Evolutionary conservation across 2,888 invertebrate genomes (phyloP).

Genomic region (Caenorhabditis sp.): DNA sequence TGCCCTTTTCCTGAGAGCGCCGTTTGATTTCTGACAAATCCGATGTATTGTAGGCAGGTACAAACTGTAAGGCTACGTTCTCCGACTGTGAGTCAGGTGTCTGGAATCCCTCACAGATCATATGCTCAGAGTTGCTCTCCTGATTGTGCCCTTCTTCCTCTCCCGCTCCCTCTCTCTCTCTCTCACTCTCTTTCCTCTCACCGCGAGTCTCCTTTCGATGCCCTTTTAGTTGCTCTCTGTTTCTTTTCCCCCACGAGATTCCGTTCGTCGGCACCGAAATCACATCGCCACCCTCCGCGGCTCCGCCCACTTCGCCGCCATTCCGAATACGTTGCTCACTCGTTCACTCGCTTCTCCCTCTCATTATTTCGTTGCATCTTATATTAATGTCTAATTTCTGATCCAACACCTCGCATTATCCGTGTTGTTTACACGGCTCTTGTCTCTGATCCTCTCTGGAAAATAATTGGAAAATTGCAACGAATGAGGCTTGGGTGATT

Average conservation of each 20-base stretch:
- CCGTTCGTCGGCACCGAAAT: conserved; percentile 6
- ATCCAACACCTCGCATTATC: conserved; percentile 10
- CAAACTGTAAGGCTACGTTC: no score
- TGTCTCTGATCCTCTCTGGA: background rate
- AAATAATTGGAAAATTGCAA: conserved; percentile 27
- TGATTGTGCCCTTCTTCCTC: background rate
- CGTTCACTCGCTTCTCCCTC: background rate
- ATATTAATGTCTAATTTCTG: conserved; percentile 50
- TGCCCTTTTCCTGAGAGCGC: conserved; percentile 16
- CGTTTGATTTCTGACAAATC: background rate
- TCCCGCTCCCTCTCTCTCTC: no score
- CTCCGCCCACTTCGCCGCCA: conserved; percentile 7
- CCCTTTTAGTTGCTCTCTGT: no score
- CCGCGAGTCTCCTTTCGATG: conserved; percentile 1
- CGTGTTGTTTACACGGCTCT: conserved; percentile 20
- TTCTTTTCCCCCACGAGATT: background rate
- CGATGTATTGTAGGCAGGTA: background rate
- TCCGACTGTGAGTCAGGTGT: background rate
- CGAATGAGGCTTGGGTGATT: no score
- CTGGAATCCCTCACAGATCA: no score
- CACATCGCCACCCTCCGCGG: conserved; percentile 7
- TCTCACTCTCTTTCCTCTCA: background rate
- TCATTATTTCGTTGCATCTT: conserved; percentile 19
- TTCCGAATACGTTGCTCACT: conserved; percentile 2
- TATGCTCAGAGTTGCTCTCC: no score